Base-by-base conservation (phyloP, 2,888 invertebrate species). In the Oasisia sp. region DNA sequence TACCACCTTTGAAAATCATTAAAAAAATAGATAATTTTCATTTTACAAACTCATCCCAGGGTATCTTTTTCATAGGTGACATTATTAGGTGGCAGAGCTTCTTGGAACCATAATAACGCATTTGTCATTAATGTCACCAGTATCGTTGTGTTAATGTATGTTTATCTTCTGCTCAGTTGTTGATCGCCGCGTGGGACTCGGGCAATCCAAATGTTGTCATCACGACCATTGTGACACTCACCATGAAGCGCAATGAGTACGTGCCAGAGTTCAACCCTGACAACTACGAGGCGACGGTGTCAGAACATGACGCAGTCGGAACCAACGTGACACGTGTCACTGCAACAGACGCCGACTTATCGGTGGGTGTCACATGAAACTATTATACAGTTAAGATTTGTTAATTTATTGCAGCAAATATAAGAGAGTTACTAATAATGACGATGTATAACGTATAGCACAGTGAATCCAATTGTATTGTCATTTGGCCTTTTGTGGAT, bases 311-410 rank as follows among this genome's bases (percentile, higher is more conserved):
- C 32, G 93, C 95, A 12, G 93, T 95, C 19, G 95, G 95, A 11
- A 94, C 93, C 74, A 93, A 94, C 74, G 94, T 95, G 32, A 93
- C 95, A 12, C 91, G 93, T 4, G 95, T 95, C 27, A 94, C 90
- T 27, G 95, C 95, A 11, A 93, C 93, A 0, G 95, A 95, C 93
- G 91, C 89, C 45, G 95, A 95, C 92, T 93, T 94, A 5, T 95
- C 95, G 92, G 95, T 95, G 93, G 93, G 94, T 93, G 91, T 91
- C 32, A 91, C 14, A 44, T 91, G 91, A 90, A 90, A n/a, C 11
- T 90, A n/a, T 12, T 91, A 27, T 91, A 50, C 11, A 44, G 91
- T 44, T 32, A 91, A 38, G 38, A 38, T 38, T 38, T 38, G 38
- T 38, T 38, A 38, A 38, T 38, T 38, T 38, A 38, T 38, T 38